Base-by-base conservation (phyloP, 2,113 vertebrate species). In the Taurulus bubalis region DNA sequence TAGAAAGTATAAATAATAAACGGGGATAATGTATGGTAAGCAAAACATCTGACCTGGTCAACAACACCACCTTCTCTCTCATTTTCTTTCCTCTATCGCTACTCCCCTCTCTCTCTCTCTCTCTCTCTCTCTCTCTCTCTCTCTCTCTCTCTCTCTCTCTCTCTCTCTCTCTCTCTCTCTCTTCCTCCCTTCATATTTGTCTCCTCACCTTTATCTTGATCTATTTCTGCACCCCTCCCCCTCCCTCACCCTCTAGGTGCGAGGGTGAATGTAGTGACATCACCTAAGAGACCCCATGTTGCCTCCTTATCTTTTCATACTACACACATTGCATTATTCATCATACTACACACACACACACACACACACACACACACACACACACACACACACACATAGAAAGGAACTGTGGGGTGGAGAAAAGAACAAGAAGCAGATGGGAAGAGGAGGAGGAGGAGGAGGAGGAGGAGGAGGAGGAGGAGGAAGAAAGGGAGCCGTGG, bases 321-420 rank as follows among this genome's bases (percentile, higher is more conserved):
- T 86, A 86, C 49, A 75, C 82, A 75, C 42, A 36, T 78, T 90
- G 79, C 89, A 91, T 93, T 90, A 90, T 91, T 90, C 71, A 91
- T 89, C 9, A 62, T 4, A 42, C 12, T 11, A 45, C 80, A 71
- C 74, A n/a, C 63, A 45, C 67, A 63, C 34, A 67, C 38, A 75
- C 55, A 59, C 75, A 71, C 36, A 45, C 38, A 73, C n/a, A 53
- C 77, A 71, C 70, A 26, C 51, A 42, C 66, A 62, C 32, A 66
- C 30, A 75, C 47, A 59, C 67, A 71, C n/a, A 36, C n/a, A n/a
- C n/a, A n/a, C n/a, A n/a, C n/a, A n/a, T n/a, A 34, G 11, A 24
- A 45, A 56, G 18, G 20, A 47, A n/a, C 0, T 18, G 24, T 42
- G 14, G 5, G 28, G 40, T 10, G 11, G 42, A 40, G 51, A 56